phyloP scores from a whole-genome alignment of 2,888 invertebrate species.

The Camponotus fellah region DNA sequence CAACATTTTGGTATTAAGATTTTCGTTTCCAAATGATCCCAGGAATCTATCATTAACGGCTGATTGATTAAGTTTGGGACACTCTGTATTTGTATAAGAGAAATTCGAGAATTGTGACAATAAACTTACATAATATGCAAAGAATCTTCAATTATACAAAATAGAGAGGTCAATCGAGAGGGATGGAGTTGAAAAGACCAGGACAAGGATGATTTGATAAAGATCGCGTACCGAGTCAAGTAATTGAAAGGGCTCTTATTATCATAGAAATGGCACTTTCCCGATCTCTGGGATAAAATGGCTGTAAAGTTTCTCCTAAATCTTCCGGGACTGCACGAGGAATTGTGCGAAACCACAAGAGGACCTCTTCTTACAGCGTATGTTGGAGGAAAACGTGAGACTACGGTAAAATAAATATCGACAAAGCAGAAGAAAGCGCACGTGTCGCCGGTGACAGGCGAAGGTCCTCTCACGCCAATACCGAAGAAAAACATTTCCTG shows the following conservation, averaged over 20 bases:
- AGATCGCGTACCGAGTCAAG: slow-evolving; percentile 63
- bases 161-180: slow-evolving; percentile 62
- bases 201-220: slow-evolving; percentile 65
- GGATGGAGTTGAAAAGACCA: slow-evolving; percentile 58
- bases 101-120: not conserved
- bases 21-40: no score
- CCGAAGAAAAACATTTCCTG: slow-evolving; percentile 56
- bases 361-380: slow-evolving; percentile 47
- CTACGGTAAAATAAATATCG: slow-evolving; percentile 72
- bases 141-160: slow-evolving; percentile 69
- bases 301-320: slow-evolving; percentile 69
- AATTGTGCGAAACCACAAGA: slow-evolving; percentile 66
- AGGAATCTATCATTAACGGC: no score
- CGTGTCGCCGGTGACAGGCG: slow-evolving; percentile 63
- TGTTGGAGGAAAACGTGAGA: slow-evolving; percentile 52
- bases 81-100: not conserved
- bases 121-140: slow-evolving; percentile 14
- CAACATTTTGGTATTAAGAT: no score
- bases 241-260: slow-evolving; percentile 73
- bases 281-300: slow-evolving; percentile 67
- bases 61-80: no score
- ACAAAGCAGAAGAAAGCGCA: slow-evolving; percentile 54
- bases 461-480: slow-evolving; percentile 46
- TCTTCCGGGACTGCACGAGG: slow-evolving; percentile 51
- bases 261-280: slow-evolving; percentile 75